Base-by-base conservation (phyloP, 2,888 invertebrate genomes). In the Drosophila parthenogenetica region DNA sequence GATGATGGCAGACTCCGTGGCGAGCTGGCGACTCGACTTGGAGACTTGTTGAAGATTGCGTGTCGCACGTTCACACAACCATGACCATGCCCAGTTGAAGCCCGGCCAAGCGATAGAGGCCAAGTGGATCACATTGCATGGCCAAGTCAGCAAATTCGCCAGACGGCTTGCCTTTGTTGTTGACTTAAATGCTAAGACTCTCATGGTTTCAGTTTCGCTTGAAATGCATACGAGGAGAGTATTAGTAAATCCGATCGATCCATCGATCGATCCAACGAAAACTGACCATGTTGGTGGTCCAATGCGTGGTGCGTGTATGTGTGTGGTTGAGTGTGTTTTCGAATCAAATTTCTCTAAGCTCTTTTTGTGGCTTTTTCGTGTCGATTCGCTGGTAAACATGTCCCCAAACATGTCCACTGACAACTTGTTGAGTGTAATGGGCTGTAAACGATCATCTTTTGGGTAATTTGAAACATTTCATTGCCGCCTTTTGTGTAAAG, bases 361-460 rank as follows among this genome's bases (percentile, higher is more conserved):
- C 54, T 54, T 77, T 73, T 77, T 79, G 64, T 71, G 79, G 67
- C 58, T 60, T 72, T 87, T 87, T 73, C 78, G 84, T 82, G 87
- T 82, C 79, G 71, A 71, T 73, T 85, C 68, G 69, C 65, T 81
- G 79, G 79, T 81, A 73, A 82, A 82, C 82, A 87, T 68, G 82
- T 71, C 65, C 60, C 70, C 72, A 61, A 69, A 79, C 75, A 79
- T 69, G 75, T 68, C 71, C 73, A 72, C 35, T 66, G 83, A 86
- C 87, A 83, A 80, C 54, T 77, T 80, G 72, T 53, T 60, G 62
- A 73, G 32, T 63, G 61, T 86, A 86, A 86, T 81, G 64, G 83
- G 48, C 70, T 62, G 66, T 79, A 54, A 77, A 58, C 55, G 70
- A 70, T 64, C 71, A 67, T 57, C 69, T 62, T 60, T 58, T 45